Conservation (phyloP, 1,140 invertebrate genomes). For the Penaeus japonicus region DNA sequence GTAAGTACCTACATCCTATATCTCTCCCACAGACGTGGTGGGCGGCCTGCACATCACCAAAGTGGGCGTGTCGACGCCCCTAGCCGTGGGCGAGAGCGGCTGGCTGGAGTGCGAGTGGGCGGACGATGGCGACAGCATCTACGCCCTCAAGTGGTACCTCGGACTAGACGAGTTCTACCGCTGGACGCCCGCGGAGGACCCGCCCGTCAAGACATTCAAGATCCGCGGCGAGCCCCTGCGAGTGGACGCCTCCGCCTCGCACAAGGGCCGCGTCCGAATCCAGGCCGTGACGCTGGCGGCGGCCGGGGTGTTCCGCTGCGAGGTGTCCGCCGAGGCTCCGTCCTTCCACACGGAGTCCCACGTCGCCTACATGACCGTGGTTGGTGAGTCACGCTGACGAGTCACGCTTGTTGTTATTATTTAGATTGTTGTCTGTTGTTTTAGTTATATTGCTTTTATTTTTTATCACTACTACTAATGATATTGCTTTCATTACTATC, state of each 20-base stretch:
- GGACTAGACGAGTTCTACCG: conserved; percentile 35
- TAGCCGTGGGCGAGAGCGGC: conserved; percentile 32
- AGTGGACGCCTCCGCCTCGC: neutral
- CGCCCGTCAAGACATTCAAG: conserved; percentile 21
- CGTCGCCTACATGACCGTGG: conserved; percentile 41
- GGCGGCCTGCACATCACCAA: conserved; percentile 13
- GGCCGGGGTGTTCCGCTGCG: conserved; percentile 76
- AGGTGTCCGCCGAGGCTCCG: conserved; percentile 79
- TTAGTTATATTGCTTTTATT: no score
- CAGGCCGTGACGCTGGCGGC: conserved; percentile 67
- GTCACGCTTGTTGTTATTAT: neutral
- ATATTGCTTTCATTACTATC: no score
- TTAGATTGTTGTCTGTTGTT: no score
- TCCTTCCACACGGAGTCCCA: conserved; percentile 67
- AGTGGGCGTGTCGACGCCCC: conserved; percentile 11
- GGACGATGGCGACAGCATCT: conserved; percentile 27
- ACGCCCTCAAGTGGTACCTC: conserved; percentile 44
- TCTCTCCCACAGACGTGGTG: conserved; percentile 8
- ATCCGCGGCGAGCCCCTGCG: neutral
- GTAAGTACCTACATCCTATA: no score
- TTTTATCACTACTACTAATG: no score
- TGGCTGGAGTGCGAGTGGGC: conserved; percentile 35
- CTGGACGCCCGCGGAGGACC: conserved; percentile 29
- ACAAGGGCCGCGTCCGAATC: neutral
- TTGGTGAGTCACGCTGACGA: conserved; percentile 27